phyloP scores from a whole-genome alignment of 2,888 invertebrate genomes.

The Aphodius sticticus region DNA sequence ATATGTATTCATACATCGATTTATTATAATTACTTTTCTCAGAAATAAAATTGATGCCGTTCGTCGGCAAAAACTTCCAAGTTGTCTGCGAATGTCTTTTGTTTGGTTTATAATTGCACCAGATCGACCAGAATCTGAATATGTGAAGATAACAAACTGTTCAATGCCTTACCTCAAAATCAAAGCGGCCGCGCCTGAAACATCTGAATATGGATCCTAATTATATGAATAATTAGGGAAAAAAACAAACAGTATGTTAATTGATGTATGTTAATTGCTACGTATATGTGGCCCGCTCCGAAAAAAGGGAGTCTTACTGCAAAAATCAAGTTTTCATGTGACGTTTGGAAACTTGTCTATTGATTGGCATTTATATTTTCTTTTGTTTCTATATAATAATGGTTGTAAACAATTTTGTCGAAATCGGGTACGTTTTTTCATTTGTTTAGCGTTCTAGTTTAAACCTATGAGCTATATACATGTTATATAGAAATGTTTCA shows the following conservation, averaged over 20 bases:
- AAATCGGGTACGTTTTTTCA: no score
- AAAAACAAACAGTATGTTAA: neutral
- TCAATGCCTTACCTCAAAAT: neutral
- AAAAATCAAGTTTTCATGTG: no score
- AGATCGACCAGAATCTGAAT: neutral
- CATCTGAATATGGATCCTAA: neutral
- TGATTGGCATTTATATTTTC: no score
- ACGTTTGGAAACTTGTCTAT: no score
- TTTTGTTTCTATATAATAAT: no score
- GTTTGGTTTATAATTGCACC: neutral
- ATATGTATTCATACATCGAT: slow-evolving; percentile 10
- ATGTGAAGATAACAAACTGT: neutral
- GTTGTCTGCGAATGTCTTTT: neutral
- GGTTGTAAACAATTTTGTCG: no score
- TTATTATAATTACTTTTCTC: slow-evolving; percentile 12
- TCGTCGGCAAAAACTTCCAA: neutral
- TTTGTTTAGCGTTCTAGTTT: no score
- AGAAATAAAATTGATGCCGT: neutral
- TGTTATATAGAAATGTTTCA: no score
- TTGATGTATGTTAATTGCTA: neutral
- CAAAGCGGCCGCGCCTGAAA: neutral
- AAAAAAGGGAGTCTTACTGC: no score
- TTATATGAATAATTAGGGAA: neutral
- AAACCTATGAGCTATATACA: no score
- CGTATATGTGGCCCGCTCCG: neutral